These are phyloP conservation scores for Thera britannica DNA, from an alignment of 2,888 invertebrate genomes.

Conservation along the genomic window DNA sequence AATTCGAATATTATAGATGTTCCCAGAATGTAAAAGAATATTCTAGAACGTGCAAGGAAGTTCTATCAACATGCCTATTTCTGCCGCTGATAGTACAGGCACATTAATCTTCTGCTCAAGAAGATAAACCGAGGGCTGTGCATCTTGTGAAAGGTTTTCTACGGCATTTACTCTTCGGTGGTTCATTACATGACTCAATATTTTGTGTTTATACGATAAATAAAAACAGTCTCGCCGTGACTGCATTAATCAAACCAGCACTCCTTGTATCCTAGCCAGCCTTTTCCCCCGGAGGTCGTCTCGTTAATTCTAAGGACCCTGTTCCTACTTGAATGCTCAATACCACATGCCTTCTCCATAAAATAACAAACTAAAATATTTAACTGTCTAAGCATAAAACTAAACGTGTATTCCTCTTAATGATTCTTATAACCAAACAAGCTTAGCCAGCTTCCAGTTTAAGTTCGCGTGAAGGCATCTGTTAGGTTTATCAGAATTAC, in stretches of 20 bases:
- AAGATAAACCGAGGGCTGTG: too few relatives aligned
- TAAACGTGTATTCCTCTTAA: slow-evolving; percentile 46
- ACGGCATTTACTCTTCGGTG: neutral
- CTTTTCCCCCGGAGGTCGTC: neutral
- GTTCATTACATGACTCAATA: neutral
- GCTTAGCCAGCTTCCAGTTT: slow-evolving; percentile 33
- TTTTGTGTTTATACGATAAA: too few relatives aligned
- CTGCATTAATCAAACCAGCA: neutral
- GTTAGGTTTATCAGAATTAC: slow-evolving; percentile 44
- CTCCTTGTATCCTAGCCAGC: neutral
- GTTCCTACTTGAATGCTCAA: slow-evolving; percentile 2
- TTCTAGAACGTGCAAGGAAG: too few relatives aligned
- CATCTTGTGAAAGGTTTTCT: too few relatives aligned
- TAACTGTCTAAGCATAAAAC: slow-evolving; percentile 44
- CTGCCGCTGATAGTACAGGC: too few relatives aligned
- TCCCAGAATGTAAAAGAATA: too few relatives aligned
- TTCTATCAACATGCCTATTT: too few relatives aligned
- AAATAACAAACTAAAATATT: slow-evolving; percentile 21
- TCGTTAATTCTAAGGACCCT: slow-evolving; percentile 1
- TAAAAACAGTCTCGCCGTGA: too few relatives aligned
- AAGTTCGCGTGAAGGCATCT: slow-evolving; percentile 44
- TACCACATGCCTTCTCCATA: slow-evolving; percentile 16
- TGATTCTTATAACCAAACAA: slow-evolving; percentile 51
- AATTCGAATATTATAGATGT: too few relatives aligned
- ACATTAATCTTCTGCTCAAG: too few relatives aligned